Conservation (phyloP, 2,113 vertebrate species). For the Athene cunicularia region DNA sequence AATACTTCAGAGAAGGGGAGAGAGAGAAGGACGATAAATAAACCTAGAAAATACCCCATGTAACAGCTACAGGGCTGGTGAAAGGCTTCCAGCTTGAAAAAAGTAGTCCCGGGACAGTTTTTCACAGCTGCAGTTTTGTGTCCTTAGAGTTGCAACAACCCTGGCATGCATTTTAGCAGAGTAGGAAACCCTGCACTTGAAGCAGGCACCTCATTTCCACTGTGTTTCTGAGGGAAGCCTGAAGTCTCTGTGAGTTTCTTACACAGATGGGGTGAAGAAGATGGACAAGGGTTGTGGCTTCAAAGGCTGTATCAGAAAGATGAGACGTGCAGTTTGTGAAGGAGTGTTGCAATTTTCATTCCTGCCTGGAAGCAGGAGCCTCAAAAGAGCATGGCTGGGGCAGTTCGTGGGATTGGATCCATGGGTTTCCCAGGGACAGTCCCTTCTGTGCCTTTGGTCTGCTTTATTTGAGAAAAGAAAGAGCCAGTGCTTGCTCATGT, state of each 20-base stretch:
- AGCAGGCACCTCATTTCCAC: not conserved
- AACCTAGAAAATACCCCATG: not conserved
- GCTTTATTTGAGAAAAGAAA: not conserved
- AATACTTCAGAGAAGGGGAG: not conserved
- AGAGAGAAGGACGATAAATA: not conserved
- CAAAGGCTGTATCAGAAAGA: not conserved
- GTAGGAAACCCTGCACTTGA: not conserved
- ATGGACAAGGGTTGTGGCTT: not conserved
- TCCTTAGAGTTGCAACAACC: not conserved
- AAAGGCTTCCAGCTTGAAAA: not conserved
- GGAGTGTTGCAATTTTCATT: not conserved
- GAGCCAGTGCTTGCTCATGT: not conserved
- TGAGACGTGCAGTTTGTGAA: not conserved
- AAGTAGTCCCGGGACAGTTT: not conserved
- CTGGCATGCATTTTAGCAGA: not conserved
- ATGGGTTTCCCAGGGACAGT: not conserved
- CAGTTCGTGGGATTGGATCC: not conserved
- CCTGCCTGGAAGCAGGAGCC: not conserved
- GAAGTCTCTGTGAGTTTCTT: not conserved
- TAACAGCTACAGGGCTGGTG: not conserved
- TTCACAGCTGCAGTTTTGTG: not conserved
- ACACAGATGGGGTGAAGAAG: not conserved
- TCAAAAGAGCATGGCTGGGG: not conserved
- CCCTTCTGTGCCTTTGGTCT: not conserved
- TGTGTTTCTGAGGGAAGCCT: not conserved